Evolutionary conservation across 2,113 vertebrate species (phyloP), one percentile per base, ranked within the genome.

Genomic region (Acanthisitta chloris): DNA sequence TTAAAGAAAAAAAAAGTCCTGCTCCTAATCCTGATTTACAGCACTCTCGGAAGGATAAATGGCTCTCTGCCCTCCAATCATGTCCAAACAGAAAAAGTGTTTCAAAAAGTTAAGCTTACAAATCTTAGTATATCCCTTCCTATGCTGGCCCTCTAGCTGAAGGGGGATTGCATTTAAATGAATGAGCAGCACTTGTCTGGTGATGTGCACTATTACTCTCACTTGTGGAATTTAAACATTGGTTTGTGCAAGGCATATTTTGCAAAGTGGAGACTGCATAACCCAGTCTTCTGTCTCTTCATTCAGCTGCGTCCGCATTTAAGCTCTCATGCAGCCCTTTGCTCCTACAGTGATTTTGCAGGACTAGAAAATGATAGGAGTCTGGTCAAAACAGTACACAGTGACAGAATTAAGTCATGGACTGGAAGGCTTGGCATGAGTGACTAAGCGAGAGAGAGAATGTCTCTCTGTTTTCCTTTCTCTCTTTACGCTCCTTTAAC

Each of bases 181-280:
- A 78, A 33, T 12, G 17, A 79, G 26, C 26, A 36, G 31, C 5
- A 5, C 16, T 64, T 57, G 23, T 14, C 26, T 46, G 31, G 34
- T 40, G 21, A 33, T 33, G 12, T 19, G 11, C 1, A 0, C 15
- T 78, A 17, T 5, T 62, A 34, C 23, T 77, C 0, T 0, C 29
- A 11, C 26, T 49, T 15, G 5, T 17, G 20, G 70, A 38, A 49
- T 74, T 79, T 43, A 62, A 71, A 33, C 38, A 17, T 6, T 0
- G 0, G 19, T n/a, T 65, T 45, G 55, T 33, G 14, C 34, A 70
- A 67, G 46, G 21, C 14, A 17, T 4, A 1, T 78, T 81, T 29
- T 46, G 43, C 40, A 52, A 49, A 65, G 26, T 45, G 38, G 12
- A 40, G 12, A 64, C 20, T 0, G 0, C 48, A 31, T 14, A 6